phyloP scores from a whole-genome alignment of 2,888 invertebrate genomes.

The Lepeophtheirus nordmannii region DNA sequence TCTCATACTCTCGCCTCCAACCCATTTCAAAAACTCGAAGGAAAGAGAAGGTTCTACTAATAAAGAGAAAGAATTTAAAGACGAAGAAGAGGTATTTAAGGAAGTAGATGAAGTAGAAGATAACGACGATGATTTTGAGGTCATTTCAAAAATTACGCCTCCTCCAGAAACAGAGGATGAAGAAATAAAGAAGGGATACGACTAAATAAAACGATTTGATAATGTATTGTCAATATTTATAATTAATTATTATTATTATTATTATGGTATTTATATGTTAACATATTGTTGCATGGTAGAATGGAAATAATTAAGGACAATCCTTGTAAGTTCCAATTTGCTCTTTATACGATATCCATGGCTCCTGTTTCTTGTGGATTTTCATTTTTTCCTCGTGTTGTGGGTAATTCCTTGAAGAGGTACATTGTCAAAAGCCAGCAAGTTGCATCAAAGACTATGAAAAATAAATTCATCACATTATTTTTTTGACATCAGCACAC shows the following conservation, averaged over 20 bases:
- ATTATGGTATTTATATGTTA: background rate
- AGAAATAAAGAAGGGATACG: background rate
- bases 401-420: background rate
- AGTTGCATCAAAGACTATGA: background rate
- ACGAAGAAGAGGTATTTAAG: background rate
- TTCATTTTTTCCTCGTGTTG: background rate
- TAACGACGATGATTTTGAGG: background rate
- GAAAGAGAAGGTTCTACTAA: background rate
- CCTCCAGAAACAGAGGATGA: background rate
- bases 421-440: conserved; percentile 5
- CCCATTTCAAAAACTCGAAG: background rate
- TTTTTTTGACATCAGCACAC: too few relatives aligned
- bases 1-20: background rate
- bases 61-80: background rate
- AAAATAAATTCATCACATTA: background rate
- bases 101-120: too few relatives aligned
- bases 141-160: background rate
- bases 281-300: too few relatives aligned
- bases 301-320: too few relatives aligned
- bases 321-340: too few relatives aligned
- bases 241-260: background rate
- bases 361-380: background rate
- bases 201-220: background rate
- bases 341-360: background rate
- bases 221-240: background rate